These are phyloP conservation scores for Trinorchestia longiramus DNA, from an alignment of 1,140 invertebrate species.

Conservation along the genomic window DNA sequence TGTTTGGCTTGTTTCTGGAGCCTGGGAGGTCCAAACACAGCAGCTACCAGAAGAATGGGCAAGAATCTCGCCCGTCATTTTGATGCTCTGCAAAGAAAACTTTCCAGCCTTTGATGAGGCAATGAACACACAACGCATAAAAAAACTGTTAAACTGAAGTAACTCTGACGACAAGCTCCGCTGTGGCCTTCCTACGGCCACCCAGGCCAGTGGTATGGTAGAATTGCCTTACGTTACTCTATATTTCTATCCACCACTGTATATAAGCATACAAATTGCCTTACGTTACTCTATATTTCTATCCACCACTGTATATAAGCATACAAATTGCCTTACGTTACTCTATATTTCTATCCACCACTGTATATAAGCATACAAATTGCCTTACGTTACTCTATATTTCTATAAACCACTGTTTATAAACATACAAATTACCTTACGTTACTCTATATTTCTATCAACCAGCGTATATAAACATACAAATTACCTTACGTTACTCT, in stretches of 20 bases:
- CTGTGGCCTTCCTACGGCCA: neutral
- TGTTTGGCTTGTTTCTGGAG: slow-evolving; percentile 44
- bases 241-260: neutral
- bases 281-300: neutral
- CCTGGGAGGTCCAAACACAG: slow-evolving; percentile 33
- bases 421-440: neutral
- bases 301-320: neutral
- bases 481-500: neutral
- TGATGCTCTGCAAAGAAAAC: slow-evolving; percentile 17
- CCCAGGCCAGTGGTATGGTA: neutral
- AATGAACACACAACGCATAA: slow-evolving; percentile 15
- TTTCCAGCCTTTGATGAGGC: slow-evolving; percentile 28
- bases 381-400: neutral
- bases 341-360: neutral
- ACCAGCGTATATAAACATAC: neutral
- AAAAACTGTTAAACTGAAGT: slow-evolving; percentile 15
- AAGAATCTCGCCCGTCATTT: slow-evolving; percentile 6
- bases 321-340: neutral
- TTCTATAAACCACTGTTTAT: neutral
- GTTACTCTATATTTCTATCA: neutral
- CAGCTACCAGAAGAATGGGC: slow-evolving; percentile 25
- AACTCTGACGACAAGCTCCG: neutral
- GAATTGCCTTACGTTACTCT: neutral
- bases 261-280: neutral
- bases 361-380: neutral